phyloP scores from a whole-genome alignment of 1,140 invertebrate species.

The Eufriesea mexicana region DNA sequence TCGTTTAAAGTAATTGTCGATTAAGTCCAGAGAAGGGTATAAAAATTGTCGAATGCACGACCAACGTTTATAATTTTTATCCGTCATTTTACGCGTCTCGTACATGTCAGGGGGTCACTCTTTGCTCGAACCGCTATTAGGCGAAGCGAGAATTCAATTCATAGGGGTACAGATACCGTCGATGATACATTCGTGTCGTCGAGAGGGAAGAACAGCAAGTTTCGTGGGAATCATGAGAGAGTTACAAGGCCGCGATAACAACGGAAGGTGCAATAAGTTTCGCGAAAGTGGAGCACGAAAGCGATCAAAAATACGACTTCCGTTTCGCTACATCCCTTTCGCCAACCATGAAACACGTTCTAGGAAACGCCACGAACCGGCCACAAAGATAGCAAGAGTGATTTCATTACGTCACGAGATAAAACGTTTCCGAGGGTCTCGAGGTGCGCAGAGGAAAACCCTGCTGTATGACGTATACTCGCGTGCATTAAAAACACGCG shows the following conservation, averaged over 20 bases:
- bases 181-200: background rate
- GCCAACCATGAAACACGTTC: conserved; percentile 7
- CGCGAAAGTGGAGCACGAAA: background rate
- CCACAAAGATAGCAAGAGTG: conserved; percentile 20
- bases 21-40: too few species aligned
- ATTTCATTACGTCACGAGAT: conserved; percentile 34
- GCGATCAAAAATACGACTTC: conserved; percentile 34
- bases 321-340: conserved; percentile 15
- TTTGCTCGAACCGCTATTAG: too few species aligned
- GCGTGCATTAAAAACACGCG: background rate
- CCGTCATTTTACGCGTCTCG: too few species aligned
- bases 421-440: background rate
- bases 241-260: background rate
- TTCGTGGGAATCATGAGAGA: background rate
- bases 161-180: background rate
- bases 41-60: too few species aligned
- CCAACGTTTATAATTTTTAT: too few species aligned
- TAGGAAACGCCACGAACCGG: background rate
- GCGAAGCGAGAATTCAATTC: background rate
- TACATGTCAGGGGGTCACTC: too few species aligned
- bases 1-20: too few species aligned
- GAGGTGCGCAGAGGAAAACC: background rate
- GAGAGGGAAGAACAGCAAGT: background rate
- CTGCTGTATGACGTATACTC: too few species aligned
- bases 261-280: conserved; percentile 13